Evolutionary conservation across 2,797 vertebrate species (phyloP).

Genomic region (Pseudopleuronectes americanus): DNA sequence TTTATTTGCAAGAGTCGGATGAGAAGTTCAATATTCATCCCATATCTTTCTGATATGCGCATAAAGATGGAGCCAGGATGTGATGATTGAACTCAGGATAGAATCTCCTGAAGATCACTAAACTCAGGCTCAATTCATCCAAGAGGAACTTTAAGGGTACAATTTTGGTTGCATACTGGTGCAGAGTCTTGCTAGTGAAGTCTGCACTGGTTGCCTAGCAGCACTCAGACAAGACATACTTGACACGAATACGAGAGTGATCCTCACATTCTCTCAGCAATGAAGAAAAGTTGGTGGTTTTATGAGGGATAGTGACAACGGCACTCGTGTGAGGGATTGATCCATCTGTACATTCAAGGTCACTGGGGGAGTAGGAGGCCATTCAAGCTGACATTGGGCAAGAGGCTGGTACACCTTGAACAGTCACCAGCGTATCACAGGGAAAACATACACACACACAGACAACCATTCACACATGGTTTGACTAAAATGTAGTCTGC

Average conservation of each 20-base stretch:
- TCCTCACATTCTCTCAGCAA: background rate
- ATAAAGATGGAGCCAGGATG: background rate
- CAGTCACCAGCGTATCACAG: too few relatives aligned
- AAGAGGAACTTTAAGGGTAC: background rate
- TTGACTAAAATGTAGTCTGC: too few relatives aligned
- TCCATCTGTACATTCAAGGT: too few relatives aligned
- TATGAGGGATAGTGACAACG: background rate
- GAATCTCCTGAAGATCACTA: background rate
- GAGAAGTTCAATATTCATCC: background rate
- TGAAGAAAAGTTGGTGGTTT: background rate
- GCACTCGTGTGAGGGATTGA: background rate
- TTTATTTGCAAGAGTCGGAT: background rate
- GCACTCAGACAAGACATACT: background rate
- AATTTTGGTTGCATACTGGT: background rate
- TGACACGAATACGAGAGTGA: background rate
- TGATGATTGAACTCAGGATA: background rate
- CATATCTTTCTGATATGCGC: background rate
- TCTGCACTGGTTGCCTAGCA: conserved; percentile 20
- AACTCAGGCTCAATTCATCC: background rate
- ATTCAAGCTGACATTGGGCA: too few relatives aligned
- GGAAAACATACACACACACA: too few relatives aligned
- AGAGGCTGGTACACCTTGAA: too few relatives aligned
- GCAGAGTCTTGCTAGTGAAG: background rate
- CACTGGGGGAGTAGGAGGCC: too few relatives aligned
- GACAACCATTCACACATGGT: too few relatives aligned